A percentile compares a stretch with the other conserved stretches of the same genome.
Evolutionary conservation across 2,888 invertebrate genomes (phyloP).

Genomic region (Actias luna): DNA sequence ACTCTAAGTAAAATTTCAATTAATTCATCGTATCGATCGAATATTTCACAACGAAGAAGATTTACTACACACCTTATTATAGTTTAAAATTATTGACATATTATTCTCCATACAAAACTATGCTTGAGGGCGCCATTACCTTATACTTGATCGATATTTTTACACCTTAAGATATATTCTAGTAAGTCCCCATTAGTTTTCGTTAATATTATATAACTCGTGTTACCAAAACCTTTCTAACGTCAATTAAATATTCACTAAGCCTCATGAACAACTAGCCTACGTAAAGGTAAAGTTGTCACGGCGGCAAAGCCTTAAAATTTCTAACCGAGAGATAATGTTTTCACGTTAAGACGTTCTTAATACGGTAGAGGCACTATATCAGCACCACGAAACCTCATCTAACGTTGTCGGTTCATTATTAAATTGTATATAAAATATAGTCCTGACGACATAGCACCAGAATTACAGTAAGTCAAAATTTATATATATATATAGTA

Average conservation of each 20-base stretch:
- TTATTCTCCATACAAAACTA: too few relatives aligned
- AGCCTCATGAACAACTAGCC: not conserved
- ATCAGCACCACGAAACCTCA: constrained; percentile 8
- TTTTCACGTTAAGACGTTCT: constrained; percentile 8
- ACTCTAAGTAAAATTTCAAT: too few relatives aligned
- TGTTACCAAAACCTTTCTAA: constrained; percentile 1
- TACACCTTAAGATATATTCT: too few relatives aligned
- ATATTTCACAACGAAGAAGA: too few relatives aligned
- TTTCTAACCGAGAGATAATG: constrained; percentile 9
- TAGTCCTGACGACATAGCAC: not conserved
- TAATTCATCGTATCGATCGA: too few relatives aligned
- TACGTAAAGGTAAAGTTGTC: not conserved
- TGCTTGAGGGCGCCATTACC: too few relatives aligned
- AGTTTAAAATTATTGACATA: too few relatives aligned
- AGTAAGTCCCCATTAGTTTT: not conserved
- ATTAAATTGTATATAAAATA: constrained; percentile 9
- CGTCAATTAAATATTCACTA: constrained; percentile 7
- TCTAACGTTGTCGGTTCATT: constrained; percentile 1
- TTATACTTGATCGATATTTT: too few relatives aligned
- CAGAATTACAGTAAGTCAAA: not conserved
- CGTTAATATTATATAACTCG: constrained; percentile 6
- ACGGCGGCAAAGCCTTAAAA: constrained; percentile 3
- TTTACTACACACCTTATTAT: too few relatives aligned
- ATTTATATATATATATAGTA: not conserved
- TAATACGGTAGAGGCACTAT: not conserved